Base-by-base conservation (phyloP, 2,888 invertebrate genomes). In the Nezara viridula region DNA sequence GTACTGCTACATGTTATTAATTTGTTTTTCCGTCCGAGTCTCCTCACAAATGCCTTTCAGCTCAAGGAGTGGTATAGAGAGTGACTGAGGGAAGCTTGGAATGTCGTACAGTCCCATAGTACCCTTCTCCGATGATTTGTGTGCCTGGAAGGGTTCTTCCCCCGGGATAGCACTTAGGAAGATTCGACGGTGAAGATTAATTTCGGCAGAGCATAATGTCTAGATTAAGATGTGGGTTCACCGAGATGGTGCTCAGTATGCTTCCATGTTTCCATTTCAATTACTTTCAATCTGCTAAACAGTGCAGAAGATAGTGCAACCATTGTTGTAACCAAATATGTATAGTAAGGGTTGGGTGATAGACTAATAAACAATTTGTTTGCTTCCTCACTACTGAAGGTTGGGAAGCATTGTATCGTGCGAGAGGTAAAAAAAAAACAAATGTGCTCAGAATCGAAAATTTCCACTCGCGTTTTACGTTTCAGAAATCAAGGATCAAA, bases 61-160 rank as follows among this genome's bases (percentile, higher is more conserved):
- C 60, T 27, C 7, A 27, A 16, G 66, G 66, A 16, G 27, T 73
- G 66, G 19, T 27, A n/a, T 0, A 55, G 55, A 16, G n/a, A 6
- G 12, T n/a, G 19, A 37, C 19, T 37, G 66, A 73, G 21, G 6
- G 32, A 21, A 37, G 16, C 19, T 19, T 37, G 44, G 81, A 81
- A 81, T 44, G 44, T n/a, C 81, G 81, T 5, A n/a, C 3, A 24
- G 44, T 81, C 21, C 44, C 81, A n/a, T 4, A 2, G n/a, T 24
- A 24, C 81, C 81, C 40, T 47, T 44, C 4, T 40, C n/a, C n/a
- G 81, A 81, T 81, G 81, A 81, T 81, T 81, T 81, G 81, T 81
- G 81, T 81, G 81, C 4, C 44, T n/a, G 81, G 81, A 47, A 47
- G 40, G 81, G 81, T 44, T 47, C 81, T n/a, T 81, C 77, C 77